Evolutionary conservation across 2,797 vertebrate genomes (phyloP), one percentile per base, ranked within the genome.

Genomic region (Lagorchestes hirsutus): DNA sequence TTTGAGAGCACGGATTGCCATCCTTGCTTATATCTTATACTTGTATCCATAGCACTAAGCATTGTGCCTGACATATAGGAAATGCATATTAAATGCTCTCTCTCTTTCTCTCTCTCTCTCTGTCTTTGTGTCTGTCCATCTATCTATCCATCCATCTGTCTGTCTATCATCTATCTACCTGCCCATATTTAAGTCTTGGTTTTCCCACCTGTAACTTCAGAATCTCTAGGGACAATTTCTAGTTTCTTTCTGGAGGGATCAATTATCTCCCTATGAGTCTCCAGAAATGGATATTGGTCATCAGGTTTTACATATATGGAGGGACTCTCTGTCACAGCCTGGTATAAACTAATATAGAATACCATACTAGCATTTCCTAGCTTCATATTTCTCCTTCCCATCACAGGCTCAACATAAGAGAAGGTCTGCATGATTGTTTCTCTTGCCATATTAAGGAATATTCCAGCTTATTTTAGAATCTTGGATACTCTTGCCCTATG

Each of bases 381-480:
- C 5, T 46, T 82, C 18, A 24, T 22, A 82, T 82, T 82, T 82
- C 40, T 46, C 67, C 22, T 87, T 87, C 31, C 74, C 22, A 27
- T 87, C 74, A 46, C 40, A 87, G 28, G 8, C 18, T 54, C 54
- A 91, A n/a, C 52, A 55, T 0, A 54, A 54, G 52, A 8, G 52
- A 91, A 29, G 52, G 13, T 54, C 5, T 91, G 40, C 40, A 87
- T 87, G 74, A 87, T 50, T 87, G 90, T 92, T 95, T 93, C 56
- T 91, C 10, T 93, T 24, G 0, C 74, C 29, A 5, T 95, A 96
- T 93, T 94, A 97, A 93, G 92, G 93, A 97, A 97, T 97, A 95
- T 97, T 98, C 87, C 34, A 87, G 90, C 95, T 34, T 94, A 52
- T 96, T n/a, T 97, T 94, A 93, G 97, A 97, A 82, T 95, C 96